A percentile compares a stretch with the other conserved stretches of the same genome.
These are phyloP conservation scores for Teleopsis dalmanni DNA, from an alignment of 1,140 invertebrate genomes.

Conservation along the genomic window DNA sequence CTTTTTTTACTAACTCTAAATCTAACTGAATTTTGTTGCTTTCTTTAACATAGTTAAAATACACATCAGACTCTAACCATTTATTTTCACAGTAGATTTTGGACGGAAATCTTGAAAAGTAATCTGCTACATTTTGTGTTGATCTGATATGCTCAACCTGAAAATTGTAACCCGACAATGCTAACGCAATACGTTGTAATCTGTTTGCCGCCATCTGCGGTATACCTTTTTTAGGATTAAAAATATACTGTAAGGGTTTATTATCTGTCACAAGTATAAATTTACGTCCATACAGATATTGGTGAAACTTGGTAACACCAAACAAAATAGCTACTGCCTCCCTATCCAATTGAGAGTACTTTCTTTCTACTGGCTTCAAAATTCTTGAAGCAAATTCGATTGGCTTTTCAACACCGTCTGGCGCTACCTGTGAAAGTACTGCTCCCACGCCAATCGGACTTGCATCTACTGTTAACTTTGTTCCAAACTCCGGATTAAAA, in stretches of 20 bases:
- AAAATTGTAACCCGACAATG: constrained; percentile 20
- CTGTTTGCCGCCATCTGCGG: constrained; percentile 22
- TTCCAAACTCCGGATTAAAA: neutral
- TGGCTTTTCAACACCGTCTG: constrained; percentile 35
- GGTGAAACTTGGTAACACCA: constrained; percentile 37
- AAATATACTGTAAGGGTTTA: constrained; percentile 43
- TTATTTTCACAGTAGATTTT: too few relatives aligned
- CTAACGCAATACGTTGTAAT: constrained; percentile 28
- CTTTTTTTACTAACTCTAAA: too few relatives aligned
- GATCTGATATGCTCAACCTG: constrained; percentile 17
- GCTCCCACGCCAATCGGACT: too few relatives aligned
- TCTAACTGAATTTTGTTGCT: too few relatives aligned
- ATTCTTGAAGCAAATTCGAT: constrained; percentile 45
- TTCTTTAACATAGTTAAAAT: too few relatives aligned
- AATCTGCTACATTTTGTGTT: constrained; percentile 20
- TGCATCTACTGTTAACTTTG: neutral
- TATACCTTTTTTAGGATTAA: constrained; percentile 31
- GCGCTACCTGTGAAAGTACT: constrained; percentile 39
- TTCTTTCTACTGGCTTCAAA: constrained; percentile 43
- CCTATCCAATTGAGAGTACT: constrained; percentile 46
- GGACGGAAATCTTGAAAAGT: constrained; percentile 20
- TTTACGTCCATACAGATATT: constrained; percentile 42
- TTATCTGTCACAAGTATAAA: constrained; percentile 48
- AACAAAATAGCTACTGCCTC: constrained; percentile 45
- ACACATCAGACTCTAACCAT: too few relatives aligned